Conservation (phyloP, 2,797 vertebrate species). For the Nyctalus aviator region DNA sequence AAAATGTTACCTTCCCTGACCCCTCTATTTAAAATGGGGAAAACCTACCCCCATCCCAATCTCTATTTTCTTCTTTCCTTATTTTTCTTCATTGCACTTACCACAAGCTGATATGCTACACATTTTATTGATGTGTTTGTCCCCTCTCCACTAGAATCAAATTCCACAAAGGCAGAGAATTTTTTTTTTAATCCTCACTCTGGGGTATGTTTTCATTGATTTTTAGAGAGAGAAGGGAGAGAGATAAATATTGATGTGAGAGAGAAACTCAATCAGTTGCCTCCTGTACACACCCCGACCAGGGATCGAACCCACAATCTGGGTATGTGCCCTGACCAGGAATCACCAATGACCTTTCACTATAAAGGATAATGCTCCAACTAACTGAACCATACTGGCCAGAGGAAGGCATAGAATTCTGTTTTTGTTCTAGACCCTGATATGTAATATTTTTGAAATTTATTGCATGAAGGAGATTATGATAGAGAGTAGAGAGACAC, state of each 20-base stretch:
- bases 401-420: background rate
- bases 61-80: background rate
- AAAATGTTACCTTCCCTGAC: conserved; percentile 4
- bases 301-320: background rate
- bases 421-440: background rate
- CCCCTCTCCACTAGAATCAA: background rate
- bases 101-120: background rate
- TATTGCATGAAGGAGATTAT: background rate
- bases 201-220: background rate
- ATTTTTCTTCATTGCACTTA: background rate
- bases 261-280: background rate
- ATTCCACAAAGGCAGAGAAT: background rate
- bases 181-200: background rate
- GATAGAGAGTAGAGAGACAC: background rate
- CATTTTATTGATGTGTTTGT: conserved; percentile 1
- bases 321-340: background rate
- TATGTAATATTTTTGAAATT: background rate
- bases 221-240: background rate
- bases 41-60: background rate
- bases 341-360: background rate
- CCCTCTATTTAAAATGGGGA: background rate
- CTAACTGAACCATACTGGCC: background rate
- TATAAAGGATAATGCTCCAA: background rate
- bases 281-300: background rate
- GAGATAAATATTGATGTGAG: background rate